These are phyloP conservation scores for Rhabditoides inermis DNA, from an alignment of 2,888 invertebrate species.

Conservation along the genomic window DNA sequence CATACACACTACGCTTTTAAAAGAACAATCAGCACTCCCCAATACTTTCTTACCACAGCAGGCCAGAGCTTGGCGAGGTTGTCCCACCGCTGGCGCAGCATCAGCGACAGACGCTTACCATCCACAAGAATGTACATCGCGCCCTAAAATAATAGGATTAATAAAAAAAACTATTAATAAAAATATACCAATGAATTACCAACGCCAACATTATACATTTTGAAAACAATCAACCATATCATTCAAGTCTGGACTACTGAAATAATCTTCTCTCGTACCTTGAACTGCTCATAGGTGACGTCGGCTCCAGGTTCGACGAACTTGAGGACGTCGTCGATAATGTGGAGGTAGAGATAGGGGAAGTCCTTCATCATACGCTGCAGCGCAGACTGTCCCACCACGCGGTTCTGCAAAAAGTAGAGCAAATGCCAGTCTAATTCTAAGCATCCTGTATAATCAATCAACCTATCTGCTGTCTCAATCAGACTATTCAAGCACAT, in stretches of 20 bases:
- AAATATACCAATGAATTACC: background rate
- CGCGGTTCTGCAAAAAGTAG: constrained; percentile 18
- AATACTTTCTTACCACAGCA: constrained; percentile 60
- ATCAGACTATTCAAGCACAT: no score
- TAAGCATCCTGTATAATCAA: background rate
- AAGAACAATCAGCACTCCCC: background rate
- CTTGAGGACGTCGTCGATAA: constrained; percentile 64
- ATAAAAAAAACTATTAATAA: background rate
- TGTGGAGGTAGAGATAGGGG: constrained; percentile 65
- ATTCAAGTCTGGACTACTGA: background rate
- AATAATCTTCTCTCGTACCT: constrained; percentile 54
- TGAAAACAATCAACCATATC: no score
- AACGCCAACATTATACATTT: background rate
- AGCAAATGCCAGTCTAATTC: background rate
- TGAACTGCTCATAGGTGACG: constrained; percentile 65
- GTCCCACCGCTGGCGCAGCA: constrained; percentile 71
- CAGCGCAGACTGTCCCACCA: constrained; percentile 23
- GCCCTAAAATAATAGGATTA: constrained; percentile 58
- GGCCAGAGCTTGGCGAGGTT: constrained; percentile 70
- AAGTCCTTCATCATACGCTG: constrained; percentile 55
- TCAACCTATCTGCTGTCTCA: no score
- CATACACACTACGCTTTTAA: background rate
- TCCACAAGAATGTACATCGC: constrained; percentile 70
- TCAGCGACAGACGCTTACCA: constrained; percentile 63
- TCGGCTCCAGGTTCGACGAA: constrained; percentile 59